Evolutionary conservation across 2,888 invertebrate genomes (phyloP), one percentile per base, ranked within the genome.

Genomic region (Trissolcus japonicus): DNA sequence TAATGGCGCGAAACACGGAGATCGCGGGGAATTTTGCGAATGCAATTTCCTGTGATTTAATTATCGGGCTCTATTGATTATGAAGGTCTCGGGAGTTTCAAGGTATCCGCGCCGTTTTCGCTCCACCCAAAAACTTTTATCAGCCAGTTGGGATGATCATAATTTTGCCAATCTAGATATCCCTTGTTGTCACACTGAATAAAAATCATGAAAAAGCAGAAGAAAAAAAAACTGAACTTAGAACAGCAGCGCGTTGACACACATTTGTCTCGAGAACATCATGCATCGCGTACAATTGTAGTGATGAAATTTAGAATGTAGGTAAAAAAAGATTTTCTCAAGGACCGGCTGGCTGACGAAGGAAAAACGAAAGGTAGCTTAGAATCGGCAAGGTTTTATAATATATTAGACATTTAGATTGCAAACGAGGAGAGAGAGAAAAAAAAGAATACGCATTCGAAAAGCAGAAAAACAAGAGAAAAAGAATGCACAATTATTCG

Each of bases 311-410:
- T 84, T 84, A 82, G 84, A 86, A 86, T 84, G 85, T 84, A 83
- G 85, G 83, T 80, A 83, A 84, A 85, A 84, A 85, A 86, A 83
- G 85, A 88, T 87, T 87, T 86, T 83, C 84, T 87, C 88, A 87
- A 88, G 87, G 88, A 85, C 84, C 81, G 46, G 72, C 57, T 63
- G 77, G 85, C 83, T 84, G 80, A 82, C 82, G 87, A 85, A 82
- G 86, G 88, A 86, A 88, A 88, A 88, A 88, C 85, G 88, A 88
- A 88, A 88, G 88, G 87, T 84, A 80, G 74, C 74, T 69, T 61
- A 74, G 65, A 80, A 74, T 67, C 59, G 72, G 72, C 71, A 69
- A 69, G 68, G 76, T 51, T 75, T 78, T 75, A 65, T 57, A 75
- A 55, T 59, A 54, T 61, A 76, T 78, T 61, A 76, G 71, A 67